Conservation (phyloP, 2,113 vertebrate genomes). For the Podocnemis expansa region DNA sequence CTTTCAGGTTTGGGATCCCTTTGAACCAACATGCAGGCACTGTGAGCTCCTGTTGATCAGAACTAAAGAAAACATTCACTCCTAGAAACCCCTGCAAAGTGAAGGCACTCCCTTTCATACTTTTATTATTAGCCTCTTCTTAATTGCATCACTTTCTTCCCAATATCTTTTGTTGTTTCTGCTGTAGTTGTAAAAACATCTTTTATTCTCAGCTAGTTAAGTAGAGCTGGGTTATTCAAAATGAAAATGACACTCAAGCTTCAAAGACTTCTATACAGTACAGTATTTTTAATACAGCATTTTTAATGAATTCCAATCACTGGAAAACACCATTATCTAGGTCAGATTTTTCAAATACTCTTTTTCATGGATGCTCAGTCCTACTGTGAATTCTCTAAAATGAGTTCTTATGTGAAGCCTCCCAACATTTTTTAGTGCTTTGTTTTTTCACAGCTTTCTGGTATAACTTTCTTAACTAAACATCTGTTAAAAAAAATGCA, state of each 20-base stretch:
- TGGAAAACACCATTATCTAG: slow-evolving; percentile 60
- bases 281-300: slow-evolving; percentile 34
- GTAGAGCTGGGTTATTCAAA: slow-evolving; percentile 5
- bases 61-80: neutral
- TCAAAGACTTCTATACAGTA: slow-evolving; percentile 46
- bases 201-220: neutral
- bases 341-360: slow-evolving; percentile 56
- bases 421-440: neutral
- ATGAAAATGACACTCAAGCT: slow-evolving; percentile 32
- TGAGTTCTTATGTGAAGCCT: slow-evolving; percentile 37
- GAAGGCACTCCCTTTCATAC: neutral
- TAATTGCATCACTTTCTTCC: neutral
- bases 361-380: slow-evolving; percentile 5
- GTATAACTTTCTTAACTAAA: neutral
- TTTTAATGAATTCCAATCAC: slow-evolving; percentile 59
- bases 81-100: neutral
- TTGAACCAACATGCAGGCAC: neutral
- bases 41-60: neutral
- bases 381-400: slow-evolving; percentile 46
- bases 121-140: neutral
- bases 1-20: neutral
- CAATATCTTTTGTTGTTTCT: neutral
- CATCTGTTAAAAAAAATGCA: neutral
- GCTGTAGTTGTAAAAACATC: neutral
- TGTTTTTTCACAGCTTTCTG: slow-evolving; percentile 10